Evolutionary conservation across 2,888 invertebrate species (phyloP).

Genomic region (Cistogaster globosa): DNA sequence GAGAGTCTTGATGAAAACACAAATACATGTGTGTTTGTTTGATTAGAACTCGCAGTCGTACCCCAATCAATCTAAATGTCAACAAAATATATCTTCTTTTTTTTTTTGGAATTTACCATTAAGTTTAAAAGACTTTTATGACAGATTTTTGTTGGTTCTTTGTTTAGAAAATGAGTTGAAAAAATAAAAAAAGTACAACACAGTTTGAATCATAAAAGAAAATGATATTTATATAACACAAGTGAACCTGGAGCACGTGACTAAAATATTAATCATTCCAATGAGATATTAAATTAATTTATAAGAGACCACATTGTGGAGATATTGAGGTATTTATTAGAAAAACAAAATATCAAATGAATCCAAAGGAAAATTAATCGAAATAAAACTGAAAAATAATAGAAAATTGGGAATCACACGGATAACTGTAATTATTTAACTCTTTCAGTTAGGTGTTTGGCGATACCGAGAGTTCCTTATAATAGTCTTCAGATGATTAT

Average conservation of each 20-base stretch:
- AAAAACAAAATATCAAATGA: too few relatives aligned
- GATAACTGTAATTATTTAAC: too few relatives aligned
- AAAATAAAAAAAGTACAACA: neutral
- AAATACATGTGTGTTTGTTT: neutral
- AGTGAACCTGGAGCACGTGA: constrained; percentile 38
- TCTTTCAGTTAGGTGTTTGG: too few relatives aligned
- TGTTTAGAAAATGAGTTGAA: neutral
- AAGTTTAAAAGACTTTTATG: constrained; percentile 35
- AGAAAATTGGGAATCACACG: too few relatives aligned
- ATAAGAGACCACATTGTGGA: too few relatives aligned
- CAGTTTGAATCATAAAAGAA: constrained; percentile 18
- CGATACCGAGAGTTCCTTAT: too few relatives aligned
- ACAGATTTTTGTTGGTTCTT: constrained; percentile 12
- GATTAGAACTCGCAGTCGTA: constrained; percentile 4
- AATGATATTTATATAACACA: constrained; percentile 19
- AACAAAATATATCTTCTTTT: constrained; percentile 28
- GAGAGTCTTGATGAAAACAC: neutral
- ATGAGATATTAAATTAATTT: too few relatives aligned
- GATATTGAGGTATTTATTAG: too few relatives aligned
- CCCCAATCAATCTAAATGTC: constrained; percentile 67
- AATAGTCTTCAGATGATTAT: too few relatives aligned
- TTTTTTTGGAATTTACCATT: constrained; percentile 29
- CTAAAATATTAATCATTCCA: constrained; percentile 53
- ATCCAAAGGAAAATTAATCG: too few relatives aligned
- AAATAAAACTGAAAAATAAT: too few relatives aligned